Evolutionary conservation across 2,113 vertebrate genomes (phyloP).

Genomic region (Eptesicus fuscus): DNA sequence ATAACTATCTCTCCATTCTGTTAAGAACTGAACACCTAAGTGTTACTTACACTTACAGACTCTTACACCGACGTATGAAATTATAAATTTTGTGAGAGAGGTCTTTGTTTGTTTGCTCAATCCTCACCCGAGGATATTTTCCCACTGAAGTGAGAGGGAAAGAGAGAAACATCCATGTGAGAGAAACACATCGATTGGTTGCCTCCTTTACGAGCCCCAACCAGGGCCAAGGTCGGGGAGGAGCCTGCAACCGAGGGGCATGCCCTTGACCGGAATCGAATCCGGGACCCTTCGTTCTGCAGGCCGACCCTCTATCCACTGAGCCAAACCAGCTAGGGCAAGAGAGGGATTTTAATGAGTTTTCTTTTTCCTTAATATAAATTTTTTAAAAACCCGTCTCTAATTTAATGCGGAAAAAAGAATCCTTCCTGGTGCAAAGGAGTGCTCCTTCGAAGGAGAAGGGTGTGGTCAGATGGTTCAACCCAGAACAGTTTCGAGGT

Average conservation of each 20-base stretch:
- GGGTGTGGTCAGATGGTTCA: background rate
- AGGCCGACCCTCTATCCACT: no score
- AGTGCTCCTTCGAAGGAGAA: background rate
- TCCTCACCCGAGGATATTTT: no score
- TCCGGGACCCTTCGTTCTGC: no score
- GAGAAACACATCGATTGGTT: no score
- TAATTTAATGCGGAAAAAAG: background rate
- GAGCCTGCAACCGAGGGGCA: no score
- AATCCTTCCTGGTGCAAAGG: background rate
- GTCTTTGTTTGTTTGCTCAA: no score
- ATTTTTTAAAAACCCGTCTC: background rate
- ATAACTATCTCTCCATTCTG: background rate
- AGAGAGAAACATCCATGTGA: no score
- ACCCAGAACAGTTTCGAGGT: background rate
- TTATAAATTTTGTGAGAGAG: background rate
- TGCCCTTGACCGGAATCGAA: no score
- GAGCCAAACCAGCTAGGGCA: no score
- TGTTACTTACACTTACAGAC: background rate
- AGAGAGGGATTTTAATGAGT: background rate
- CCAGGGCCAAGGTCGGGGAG: no score
- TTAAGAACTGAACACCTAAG: background rate
- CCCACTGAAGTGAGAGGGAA: no score
- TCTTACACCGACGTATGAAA: background rate
- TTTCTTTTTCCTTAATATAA: constrained; percentile 10
- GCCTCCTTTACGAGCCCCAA: no score